Evolutionary conservation across 2,888 invertebrate species (phyloP).

Genomic region (Myathropa florea): DNA sequence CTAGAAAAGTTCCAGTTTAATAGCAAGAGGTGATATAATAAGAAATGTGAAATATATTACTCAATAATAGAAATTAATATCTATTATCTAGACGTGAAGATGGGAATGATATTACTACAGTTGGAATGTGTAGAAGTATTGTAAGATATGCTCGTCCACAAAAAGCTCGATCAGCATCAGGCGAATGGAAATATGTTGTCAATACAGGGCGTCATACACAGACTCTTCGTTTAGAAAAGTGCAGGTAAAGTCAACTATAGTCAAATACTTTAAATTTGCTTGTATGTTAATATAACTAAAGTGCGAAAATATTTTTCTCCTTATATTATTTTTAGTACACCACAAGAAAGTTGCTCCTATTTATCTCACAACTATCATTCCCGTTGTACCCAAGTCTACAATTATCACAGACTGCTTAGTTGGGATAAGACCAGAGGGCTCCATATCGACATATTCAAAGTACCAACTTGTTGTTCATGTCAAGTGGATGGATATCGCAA

Average conservation of each 20-base stretch:
- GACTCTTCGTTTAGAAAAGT: slow-evolving; percentile 90
- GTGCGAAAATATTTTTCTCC: no score
- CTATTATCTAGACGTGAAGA: slow-evolving; percentile 83
- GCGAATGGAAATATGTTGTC: slow-evolving; percentile 92
- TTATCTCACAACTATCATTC: slow-evolving; percentile 90
- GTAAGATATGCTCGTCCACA: slow-evolving; percentile 91
- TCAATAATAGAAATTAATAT: slow-evolving; percentile 9
- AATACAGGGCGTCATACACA: slow-evolving; percentile 93
- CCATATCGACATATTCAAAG: slow-evolving; percentile 92
- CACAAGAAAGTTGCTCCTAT: slow-evolving; percentile 89
- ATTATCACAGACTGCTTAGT: slow-evolving; percentile 89
- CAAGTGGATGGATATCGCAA: slow-evolving; percentile 89
- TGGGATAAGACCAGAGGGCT: slow-evolving; percentile 91
- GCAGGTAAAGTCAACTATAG: slow-evolving; percentile 82
- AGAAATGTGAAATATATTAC: background rate
- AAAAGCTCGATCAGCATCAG: slow-evolving; percentile 89
- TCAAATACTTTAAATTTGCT: background rate
- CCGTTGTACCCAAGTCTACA: slow-evolving; percentile 91
- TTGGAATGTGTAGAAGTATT: slow-evolving; percentile 90
- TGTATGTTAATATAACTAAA: background rate
- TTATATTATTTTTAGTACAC: slow-evolving; percentile 82
- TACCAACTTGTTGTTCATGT: slow-evolving; percentile 91
- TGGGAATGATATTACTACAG: slow-evolving; percentile 82
- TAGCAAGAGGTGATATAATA: slow-evolving; percentile 75
- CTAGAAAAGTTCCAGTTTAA: slow-evolving; percentile 77